Evolutionary conservation across 2,888 invertebrate species (phyloP).

Genomic region (Dasypogon diadema): DNA sequence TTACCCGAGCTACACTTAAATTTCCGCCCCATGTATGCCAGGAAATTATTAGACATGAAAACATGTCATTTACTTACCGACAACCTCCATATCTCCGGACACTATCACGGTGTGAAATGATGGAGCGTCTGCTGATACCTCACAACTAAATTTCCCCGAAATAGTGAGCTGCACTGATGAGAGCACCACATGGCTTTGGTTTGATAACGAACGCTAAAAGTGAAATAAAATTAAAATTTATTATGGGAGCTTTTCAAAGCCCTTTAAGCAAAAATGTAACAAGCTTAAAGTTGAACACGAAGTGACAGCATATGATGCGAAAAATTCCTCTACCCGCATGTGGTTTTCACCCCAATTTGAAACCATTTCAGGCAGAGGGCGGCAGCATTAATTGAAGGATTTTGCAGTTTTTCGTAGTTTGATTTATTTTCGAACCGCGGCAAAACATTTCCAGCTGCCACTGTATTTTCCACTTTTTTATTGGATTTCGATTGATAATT

Average conservation of each 20-base stretch:
- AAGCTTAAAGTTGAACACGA: too few relatives aligned
- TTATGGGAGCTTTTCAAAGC: too few relatives aligned
- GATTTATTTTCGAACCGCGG: neutral
- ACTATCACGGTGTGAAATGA: constrained; percentile 67
- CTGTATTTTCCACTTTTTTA: constrained; percentile 4
- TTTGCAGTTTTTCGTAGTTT: neutral
- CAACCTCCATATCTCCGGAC: constrained; percentile 67
- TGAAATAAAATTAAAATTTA: too few relatives aligned
- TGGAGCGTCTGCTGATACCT: constrained; percentile 68
- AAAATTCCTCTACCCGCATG: too few relatives aligned
- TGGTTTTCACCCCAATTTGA: too few relatives aligned
- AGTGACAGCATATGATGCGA: too few relatives aligned
- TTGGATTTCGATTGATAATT: constrained; percentile 16
- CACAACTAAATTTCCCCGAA: constrained; percentile 67
- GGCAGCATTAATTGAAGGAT: neutral
- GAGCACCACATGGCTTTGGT: constrained; percentile 66
- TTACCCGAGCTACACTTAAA: neutral
- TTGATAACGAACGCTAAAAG: constrained; percentile 64
- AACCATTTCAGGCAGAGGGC: too few relatives aligned
- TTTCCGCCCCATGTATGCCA: neutral
- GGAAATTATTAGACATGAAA: neutral
- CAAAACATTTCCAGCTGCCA: neutral
- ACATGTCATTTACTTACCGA: constrained; percentile 62
- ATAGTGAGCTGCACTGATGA: constrained; percentile 65
- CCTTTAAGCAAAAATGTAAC: too few relatives aligned